Evolutionary conservation across 2,113 vertebrate genomes (phyloP), one percentile per base, ranked within the genome.

Genomic region (Beaufortia kweichowensis): DNA sequence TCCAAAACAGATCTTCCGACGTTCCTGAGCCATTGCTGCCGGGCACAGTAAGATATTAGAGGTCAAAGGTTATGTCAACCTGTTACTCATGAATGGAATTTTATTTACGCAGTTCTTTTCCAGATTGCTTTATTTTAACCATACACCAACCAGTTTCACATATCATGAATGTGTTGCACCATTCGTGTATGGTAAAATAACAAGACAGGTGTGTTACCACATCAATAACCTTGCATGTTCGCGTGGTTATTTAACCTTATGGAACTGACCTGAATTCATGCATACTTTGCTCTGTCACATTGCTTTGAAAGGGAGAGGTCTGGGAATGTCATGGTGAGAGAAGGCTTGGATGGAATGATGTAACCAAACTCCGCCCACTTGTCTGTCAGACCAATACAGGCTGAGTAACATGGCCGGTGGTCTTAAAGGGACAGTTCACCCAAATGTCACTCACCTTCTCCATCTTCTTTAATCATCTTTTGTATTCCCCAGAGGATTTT

Each of bases 1-100:
- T 99, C 97, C 97, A 99, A 87, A 99, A 99, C 79, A 99, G 92
- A 87, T 99, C 97, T 91, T 99, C 97, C 0, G 97, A 98, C 19
- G 96, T 96, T 78, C 96, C 97, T 68, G 97, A 99, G 88, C 97
- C 97, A 53, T 99, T 99, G 91, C 97, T 99, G 89, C 84, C 89
- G 91, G 80, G 89, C 62, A 94, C 71, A 87, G 79, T 91, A 66
- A 91, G 82, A 88, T 17, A 57, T 63, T 59, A 84, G 63, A 75
- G 33, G 62, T 82, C 76, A 81, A 21, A 6, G 31, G 41, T 63
- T 64, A 33, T 23, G 48, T 41, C 64, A 39, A 63, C n/a, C 10
- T 33, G 31, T 66, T 60, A 62, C 68, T 74, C 6, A 35, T 15
- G 76, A 48, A 15, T 43, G 39, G 59, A 57, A 68, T 31, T 81